A percentile compares a stretch with the other conserved stretches of the same genome.
Conservation (phyloP, 2,113 vertebrate species). For the Osmerus mordax region DNA sequence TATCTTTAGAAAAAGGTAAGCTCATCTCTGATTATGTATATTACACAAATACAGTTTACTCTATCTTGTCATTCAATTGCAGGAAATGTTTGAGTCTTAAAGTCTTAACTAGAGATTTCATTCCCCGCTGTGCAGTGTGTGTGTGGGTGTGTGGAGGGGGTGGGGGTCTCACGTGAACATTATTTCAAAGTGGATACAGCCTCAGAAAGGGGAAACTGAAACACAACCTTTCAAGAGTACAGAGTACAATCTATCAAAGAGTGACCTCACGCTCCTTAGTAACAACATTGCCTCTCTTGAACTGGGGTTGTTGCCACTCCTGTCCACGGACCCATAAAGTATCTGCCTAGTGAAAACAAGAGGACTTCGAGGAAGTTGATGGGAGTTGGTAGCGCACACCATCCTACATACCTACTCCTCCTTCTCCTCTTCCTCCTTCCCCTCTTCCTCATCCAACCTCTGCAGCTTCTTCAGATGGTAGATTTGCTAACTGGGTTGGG, state of each 20-base stretch:
- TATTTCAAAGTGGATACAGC: too few relatives aligned
- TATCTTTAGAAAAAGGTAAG: too few relatives aligned
- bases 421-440: too few relatives aligned
- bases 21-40: too few relatives aligned
- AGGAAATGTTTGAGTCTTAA: too few relatives aligned
- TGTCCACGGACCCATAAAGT: constrained; percentile 8
- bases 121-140: too few relatives aligned
- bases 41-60: too few relatives aligned
- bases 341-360: neutral
- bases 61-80: too few relatives aligned
- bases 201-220: too few relatives aligned
- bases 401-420: constrained; percentile 11
- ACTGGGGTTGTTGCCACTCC: neutral
- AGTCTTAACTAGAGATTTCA: too few relatives aligned
- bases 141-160: too few relatives aligned
- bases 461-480: neutral
- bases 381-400: constrained; percentile 17
- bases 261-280: neutral
- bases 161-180: too few relatives aligned
- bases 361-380: constrained; percentile 28
- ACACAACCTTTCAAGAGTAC: neutral
- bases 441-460: constrained; percentile 11
- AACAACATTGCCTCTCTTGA: neutral
- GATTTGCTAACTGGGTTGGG: constrained; percentile 36
- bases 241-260: neutral